Evolutionary conservation across 2,888 invertebrate species (phyloP), one percentile per base, ranked within the genome.

Genomic region (Meganola albula): DNA sequence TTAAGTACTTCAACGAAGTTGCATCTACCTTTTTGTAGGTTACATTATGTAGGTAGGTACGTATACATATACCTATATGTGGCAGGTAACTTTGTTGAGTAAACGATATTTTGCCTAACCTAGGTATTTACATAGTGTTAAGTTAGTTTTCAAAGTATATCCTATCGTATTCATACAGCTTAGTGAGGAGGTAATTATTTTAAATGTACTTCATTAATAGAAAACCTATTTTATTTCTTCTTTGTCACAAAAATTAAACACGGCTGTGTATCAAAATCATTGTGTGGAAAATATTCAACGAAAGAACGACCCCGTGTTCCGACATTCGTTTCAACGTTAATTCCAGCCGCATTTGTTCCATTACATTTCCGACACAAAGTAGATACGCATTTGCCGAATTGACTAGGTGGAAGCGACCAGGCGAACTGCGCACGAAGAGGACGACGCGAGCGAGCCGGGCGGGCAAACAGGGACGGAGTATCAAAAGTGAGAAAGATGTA

Each of bases 401-500:
- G 84, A 84, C 85, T 84, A 78, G 84, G 79, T 74, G 80, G 80
- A 83, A 76, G 83, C 83, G 83, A 73, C 77, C 79, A 74, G 77
- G 80, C 78, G 84, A 78, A 64, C 74, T 63, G 53, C 44, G 59
- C 45, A 44, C 55, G 72, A 76, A 57, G 53, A 69, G 69, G 83
- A 80, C 57, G 68, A 56, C 48, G 57, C 60, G 74, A 72, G 68
- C 43, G 41, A 33, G 27, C 40, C 27, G 52, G 39, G 49, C 58
- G 21, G 73, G 49, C 63, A 40, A 61, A 83, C 45, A 65, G 62
- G 73, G 83, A 82, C 56, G 61, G 59, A 59, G 60, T 61, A 77
- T 75, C 80, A 85, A 83, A 87, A 87, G 87, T 86, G 87, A 87
- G 87, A 86, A 86, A 86, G 87, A 87, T 87, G 87, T 87, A 87